A percentile compares a stretch with the other conserved stretches of the same genome.
Conservation (phyloP, 1,140 invertebrate species). For the Tetranychus urticae region DNA sequence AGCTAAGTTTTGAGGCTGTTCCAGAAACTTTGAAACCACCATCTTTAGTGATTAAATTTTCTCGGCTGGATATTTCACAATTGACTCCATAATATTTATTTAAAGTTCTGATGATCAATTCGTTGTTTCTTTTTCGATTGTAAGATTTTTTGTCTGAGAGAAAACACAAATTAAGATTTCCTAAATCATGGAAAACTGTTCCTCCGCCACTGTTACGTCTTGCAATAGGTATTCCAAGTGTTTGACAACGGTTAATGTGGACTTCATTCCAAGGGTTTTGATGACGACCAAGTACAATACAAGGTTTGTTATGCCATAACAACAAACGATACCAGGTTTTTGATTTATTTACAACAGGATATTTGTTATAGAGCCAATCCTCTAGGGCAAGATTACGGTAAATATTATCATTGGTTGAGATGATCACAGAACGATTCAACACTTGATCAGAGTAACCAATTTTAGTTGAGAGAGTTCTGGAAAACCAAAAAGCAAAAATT, state of each 20-base stretch:
- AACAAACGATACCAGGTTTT: conserved; percentile 33
- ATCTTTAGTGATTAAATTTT: conserved; percentile 8
- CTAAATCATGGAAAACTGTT: conserved; percentile 80
- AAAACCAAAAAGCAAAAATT: too few relatives aligned
- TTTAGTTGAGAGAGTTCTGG: too few relatives aligned
- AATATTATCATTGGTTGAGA: conserved; percentile 33
- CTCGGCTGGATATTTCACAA: conserved; percentile 2
- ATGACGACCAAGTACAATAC: conserved; percentile 81
- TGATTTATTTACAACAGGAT: conserved; percentile 31
- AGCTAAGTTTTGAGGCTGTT: conserved; percentile 65
- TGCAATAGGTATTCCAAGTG: conserved; percentile 30
- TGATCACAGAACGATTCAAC: neutral
- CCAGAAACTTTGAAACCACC: conserved; percentile 43
- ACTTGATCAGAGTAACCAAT: too few relatives aligned
- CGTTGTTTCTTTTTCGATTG: conserved; percentile 55
- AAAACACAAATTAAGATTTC: conserved; percentile 78
- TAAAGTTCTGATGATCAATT: conserved; percentile 51
- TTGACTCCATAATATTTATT: conserved; percentile 31
- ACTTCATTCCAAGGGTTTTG: conserved; percentile 90
- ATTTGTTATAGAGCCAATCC: conserved; percentile 74
- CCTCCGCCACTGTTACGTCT: conserved; percentile 85
- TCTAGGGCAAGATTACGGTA: conserved; percentile 76
- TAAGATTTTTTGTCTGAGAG: conserved; percentile 52
- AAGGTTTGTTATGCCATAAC: conserved; percentile 71
- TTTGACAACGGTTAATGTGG: conserved; percentile 35